Percentiles rank a stretch among this genome's conserved stretches.
Evolutionary conservation across 2,113 vertebrate genomes (phyloP).

Genomic region (Anser brachyrhynchus): DNA sequence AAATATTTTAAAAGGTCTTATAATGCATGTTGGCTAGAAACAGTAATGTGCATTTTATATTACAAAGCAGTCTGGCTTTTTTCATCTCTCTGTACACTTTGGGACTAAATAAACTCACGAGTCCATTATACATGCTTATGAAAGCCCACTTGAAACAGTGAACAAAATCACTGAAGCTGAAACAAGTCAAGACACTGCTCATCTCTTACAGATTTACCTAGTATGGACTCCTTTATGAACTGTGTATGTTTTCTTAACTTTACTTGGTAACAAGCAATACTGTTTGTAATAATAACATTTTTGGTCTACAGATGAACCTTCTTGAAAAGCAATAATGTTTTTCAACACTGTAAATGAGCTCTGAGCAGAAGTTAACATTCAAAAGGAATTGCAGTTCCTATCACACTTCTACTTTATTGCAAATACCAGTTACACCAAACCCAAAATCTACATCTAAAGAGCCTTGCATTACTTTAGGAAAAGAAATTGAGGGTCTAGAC

Average conservation of each 20-base stretch:
- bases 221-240: not conserved
- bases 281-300: not conserved
- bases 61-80: slow-evolving; percentile 24
- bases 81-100: not conserved
- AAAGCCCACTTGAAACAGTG: slow-evolving; percentile 19
- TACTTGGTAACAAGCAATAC: not conserved
- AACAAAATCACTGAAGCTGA: slow-evolving; percentile 1
- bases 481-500: not conserved
- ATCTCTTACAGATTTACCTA: not conserved
- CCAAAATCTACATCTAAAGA: not conserved
- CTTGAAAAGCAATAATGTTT: not conserved
- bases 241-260: not conserved
- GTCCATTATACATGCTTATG: not conserved
- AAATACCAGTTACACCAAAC: not conserved
- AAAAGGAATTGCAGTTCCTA: not conserved
- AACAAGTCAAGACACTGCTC: slow-evolving; percentile 2
- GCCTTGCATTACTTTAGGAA: not conserved
- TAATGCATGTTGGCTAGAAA: not conserved
- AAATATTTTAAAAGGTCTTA: slow-evolving; percentile 25
- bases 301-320: not conserved
- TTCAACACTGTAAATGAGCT: fast-evolving
- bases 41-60: not conserved
- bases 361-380: not conserved
- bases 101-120: not conserved
- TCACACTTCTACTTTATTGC: fast-evolving